Conservation (phyloP, 2,113 vertebrate species). For the Thunnus thynnus region DNA sequence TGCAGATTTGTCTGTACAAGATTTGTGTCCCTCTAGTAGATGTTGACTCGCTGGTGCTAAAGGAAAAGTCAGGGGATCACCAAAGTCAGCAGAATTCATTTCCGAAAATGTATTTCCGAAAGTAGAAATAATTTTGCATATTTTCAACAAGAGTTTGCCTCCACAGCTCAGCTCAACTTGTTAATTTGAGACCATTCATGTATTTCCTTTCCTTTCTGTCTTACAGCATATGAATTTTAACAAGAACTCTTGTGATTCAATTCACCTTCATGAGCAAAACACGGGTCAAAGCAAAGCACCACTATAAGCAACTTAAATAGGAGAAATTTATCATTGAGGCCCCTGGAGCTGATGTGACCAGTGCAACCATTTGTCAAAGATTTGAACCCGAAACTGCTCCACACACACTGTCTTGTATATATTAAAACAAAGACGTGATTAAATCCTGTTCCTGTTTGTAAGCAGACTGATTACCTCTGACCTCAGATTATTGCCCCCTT, state of each 20-base stretch:
- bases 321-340: slow-evolving; percentile 39
- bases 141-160: not conserved
- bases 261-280: slow-evolving; percentile 54
- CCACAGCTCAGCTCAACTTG: not conserved
- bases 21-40: no score
- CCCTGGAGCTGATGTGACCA: not conserved
- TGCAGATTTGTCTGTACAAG: no score
- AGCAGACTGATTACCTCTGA: slow-evolving; percentile 46
- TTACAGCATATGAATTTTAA: slow-evolving; percentile 34
- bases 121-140: not conserved
- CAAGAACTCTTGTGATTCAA: slow-evolving; percentile 20
- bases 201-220: slow-evolving; percentile 2
- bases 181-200: not conserved
- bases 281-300: slow-evolving; percentile 45
- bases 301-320: slow-evolving; percentile 40
- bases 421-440: slow-evolving; percentile 52
- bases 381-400: slow-evolving; percentile 30
- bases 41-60: no score
- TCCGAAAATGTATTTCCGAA: no score
- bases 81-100: no score
- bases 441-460: slow-evolving; percentile 43
- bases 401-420: slow-evolving; percentile 28
- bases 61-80: no score
- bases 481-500: slow-evolving; percentile 14
- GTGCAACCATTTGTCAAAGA: slow-evolving; percentile 55